Evolutionary conservation across 2,888 invertebrate genomes (phyloP).

Genomic region (Tiliacea aurago): DNA sequence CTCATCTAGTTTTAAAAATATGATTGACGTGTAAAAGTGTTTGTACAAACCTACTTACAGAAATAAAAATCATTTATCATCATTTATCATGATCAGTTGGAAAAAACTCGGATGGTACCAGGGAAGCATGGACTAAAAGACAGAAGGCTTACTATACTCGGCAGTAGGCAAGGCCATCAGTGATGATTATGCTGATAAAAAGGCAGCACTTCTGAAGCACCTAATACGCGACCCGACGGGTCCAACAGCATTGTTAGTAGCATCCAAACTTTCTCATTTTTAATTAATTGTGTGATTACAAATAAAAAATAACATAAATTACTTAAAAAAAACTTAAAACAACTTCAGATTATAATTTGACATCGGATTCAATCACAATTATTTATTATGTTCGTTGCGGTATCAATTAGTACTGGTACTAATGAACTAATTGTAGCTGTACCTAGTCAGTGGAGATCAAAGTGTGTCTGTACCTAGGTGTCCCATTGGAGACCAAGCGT

Average conservation of each 20-base stretch:
- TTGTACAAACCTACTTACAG: no score
- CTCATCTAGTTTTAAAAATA: no score
- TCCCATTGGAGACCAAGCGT: no score
- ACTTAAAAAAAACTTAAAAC: no score
- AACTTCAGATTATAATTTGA: neutral
- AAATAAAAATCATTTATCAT: no score
- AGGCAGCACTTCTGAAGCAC: neutral
- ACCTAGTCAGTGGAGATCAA: conserved; percentile 22
- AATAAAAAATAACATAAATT: conserved; percentile 3
- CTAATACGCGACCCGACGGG: no score
- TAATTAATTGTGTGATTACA: no score
- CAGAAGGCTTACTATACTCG: neutral
- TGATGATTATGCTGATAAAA: neutral
- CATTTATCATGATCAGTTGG: no score
- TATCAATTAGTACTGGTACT: conserved; percentile 31
- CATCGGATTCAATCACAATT: conserved; percentile 16
- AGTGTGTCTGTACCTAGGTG: neutral
- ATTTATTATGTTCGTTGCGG: conserved; percentile 15
- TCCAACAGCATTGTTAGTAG: neutral
- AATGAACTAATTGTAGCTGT: conserved; percentile 22
- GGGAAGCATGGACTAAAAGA: neutral
- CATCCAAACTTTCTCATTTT: neutral
- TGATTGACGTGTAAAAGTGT: no score
- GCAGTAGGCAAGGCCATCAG: neutral
- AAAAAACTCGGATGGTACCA: neutral